Evolutionary conservation across 2,113 vertebrate genomes (phyloP).

Genomic region (Hippocampus barbouri): DNA sequence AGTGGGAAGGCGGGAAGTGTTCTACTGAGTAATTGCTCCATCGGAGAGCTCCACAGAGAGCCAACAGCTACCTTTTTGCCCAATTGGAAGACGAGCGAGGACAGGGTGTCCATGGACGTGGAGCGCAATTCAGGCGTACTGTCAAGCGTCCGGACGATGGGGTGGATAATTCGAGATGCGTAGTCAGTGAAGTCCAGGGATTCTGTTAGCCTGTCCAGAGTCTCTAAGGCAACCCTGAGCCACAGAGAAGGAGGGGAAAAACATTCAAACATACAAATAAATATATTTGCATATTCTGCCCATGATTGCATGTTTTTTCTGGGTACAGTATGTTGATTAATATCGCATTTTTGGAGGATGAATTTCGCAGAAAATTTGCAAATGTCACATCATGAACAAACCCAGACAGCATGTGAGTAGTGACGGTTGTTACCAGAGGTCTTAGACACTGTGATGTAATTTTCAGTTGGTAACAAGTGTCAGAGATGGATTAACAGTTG

Average conservation of each 20-base stretch:
- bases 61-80: constrained; percentile 90
- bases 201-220: constrained; percentile 90
- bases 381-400: too few relatives aligned
- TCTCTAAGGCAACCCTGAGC: constrained; percentile 88
- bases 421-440: too few relatives aligned
- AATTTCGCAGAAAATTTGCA: too few relatives aligned
- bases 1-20: constrained; percentile 28
- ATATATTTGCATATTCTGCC: too few relatives aligned
- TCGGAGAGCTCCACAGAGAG: constrained; percentile 23
- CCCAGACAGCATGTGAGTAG: too few relatives aligned
- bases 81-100: constrained; percentile 93
- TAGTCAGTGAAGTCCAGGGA: constrained; percentile 98
- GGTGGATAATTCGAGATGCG: constrained; percentile 95
- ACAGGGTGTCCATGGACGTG: constrained; percentile 95
- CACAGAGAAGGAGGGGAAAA: constrained; percentile 16
- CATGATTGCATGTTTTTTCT: too few relatives aligned
- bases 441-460: too few relatives aligned
- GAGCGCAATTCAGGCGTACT: constrained; percentile 87
- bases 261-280: constrained; percentile 4
- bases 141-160: constrained; percentile 89
- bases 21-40: constrained; percentile 33
- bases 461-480: too few relatives aligned
- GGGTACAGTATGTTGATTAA: too few relatives aligned
- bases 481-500: too few relatives aligned
- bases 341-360: too few relatives aligned